These are phyloP conservation scores for Pygmarrhopalites habei DNA, from an alignment of 1,140 invertebrate genomes.

Conservation along the genomic window DNA sequence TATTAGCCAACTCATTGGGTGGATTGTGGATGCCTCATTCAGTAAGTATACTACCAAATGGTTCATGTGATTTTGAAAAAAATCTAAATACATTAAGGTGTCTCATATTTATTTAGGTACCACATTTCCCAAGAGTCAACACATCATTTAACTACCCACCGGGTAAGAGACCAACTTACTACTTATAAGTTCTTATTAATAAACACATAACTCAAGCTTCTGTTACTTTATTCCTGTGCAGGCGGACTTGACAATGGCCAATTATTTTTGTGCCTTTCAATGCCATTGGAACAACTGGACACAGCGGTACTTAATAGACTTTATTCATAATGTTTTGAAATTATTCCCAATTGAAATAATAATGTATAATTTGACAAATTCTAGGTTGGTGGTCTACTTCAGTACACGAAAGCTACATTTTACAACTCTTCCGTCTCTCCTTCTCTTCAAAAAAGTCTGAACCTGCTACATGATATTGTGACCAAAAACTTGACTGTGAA, in stretches of 20 bases:
- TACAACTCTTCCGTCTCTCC: slow-evolving; percentile 19
- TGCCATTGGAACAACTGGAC: background rate
- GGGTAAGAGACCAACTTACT: no score
- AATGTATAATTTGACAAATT: no score
- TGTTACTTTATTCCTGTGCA: no score
- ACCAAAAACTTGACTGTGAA: slow-evolving; percentile 5
- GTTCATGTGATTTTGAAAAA: no score
- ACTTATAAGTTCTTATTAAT: no score
- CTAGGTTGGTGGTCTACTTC: slow-evolving; percentile 17
- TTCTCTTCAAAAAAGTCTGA: background rate
- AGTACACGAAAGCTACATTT: slow-evolving; percentile 21
- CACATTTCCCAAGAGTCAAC: slow-evolving; percentile 23
- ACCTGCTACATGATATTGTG: background rate
- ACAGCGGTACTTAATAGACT: no score
- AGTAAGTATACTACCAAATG: no score
- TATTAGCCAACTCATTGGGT: slow-evolving; percentile 58
- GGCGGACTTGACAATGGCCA: slow-evolving; percentile 25
- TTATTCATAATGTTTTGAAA: no score
- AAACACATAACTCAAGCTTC: no score
- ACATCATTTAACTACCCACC: slow-evolving; percentile 12
- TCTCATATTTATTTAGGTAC: no score
- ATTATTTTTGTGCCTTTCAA: slow-evolving; percentile 25
- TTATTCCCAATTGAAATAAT: no score
- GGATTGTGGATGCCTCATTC: slow-evolving; percentile 52
- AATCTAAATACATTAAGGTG: no score